Percentiles rank a stretch among this genome's conserved stretches.
These are phyloP conservation scores for Glaucopsyche alexis DNA, from an alignment of 2,888 invertebrate species.

Conservation along the genomic window DNA sequence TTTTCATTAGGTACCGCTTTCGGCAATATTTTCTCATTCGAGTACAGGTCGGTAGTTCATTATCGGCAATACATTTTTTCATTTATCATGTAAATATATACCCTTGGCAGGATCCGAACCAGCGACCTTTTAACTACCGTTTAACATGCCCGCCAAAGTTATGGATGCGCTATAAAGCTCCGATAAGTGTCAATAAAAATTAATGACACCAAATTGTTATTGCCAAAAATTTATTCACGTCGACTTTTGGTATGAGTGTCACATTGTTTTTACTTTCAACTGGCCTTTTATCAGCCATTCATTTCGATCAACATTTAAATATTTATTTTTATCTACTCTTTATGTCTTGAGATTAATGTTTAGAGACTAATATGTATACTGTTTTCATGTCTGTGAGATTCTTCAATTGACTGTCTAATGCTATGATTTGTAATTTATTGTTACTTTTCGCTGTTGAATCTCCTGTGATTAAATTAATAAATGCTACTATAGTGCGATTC, in stretches of 20 bases:
- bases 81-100: constrained; percentile 15
- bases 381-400: no score
- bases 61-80: constrained; percentile 17
- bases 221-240: constrained; percentile 8
- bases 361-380: no score
- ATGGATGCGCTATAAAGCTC: not conserved
- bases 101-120: constrained; percentile 7
- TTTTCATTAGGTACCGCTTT: constrained; percentile 11
- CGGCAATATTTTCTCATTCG: not conserved
- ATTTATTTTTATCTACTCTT: not conserved
- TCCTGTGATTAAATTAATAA: no score
- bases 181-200: constrained; percentile 21
- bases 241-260: not conserved
- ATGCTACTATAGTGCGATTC: no score
- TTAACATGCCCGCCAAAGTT: constrained; percentile 12
- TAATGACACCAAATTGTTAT: constrained; percentile 21
- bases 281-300: not conserved
- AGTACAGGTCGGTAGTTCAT: not conserved
- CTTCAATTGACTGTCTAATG: no score
- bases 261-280: not conserved
- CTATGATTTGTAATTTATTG: no score
- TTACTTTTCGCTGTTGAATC: no score
- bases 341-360: no score
- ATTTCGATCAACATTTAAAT: not conserved
- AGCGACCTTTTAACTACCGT: constrained; percentile 8